Evolutionary conservation across 2,113 vertebrate species (phyloP).

Genomic region (Melanostigma gelatinosum): DNA sequence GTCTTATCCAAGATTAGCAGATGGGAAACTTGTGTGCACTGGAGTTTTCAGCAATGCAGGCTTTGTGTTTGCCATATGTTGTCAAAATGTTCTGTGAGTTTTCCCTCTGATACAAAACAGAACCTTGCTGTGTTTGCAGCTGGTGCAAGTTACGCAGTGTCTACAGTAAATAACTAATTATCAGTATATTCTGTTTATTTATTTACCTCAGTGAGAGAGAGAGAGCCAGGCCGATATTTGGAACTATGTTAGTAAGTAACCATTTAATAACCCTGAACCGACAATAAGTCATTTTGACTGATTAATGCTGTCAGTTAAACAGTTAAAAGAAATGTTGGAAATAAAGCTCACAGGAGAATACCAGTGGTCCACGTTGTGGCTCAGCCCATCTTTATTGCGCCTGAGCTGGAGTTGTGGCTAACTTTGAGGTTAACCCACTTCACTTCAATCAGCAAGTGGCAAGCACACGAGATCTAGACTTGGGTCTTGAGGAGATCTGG

Average conservation of each 20-base stretch:
- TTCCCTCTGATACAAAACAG: slow-evolving; percentile 3
- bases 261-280: not conserved
- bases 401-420: no score
- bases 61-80: slow-evolving; percentile 21
- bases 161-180: slow-evolving; percentile 8
- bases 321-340: not conserved
- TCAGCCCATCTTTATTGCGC: no score
- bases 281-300: not conserved
- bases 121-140: slow-evolving; percentile 4
- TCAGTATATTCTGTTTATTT: not conserved
- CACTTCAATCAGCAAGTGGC: no score
- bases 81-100: not conserved
- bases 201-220: not conserved
- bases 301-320: not conserved
- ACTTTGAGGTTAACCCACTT: no score
- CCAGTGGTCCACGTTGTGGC: no score
- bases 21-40: slow-evolving; percentile 25
- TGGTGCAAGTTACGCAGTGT: not conserved
- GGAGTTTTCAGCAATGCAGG: slow-evolving; percentile 17
- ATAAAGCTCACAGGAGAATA: not conserved
- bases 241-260: not conserved
- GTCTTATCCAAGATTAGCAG: slow-evolving; percentile 36
- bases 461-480: no score
- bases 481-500: no score
- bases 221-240: not conserved